These are phyloP conservation scores for Pyrgilauda ruficollis DNA, from an alignment of 2,113 vertebrate species.

Conservation along the genomic window DNA sequence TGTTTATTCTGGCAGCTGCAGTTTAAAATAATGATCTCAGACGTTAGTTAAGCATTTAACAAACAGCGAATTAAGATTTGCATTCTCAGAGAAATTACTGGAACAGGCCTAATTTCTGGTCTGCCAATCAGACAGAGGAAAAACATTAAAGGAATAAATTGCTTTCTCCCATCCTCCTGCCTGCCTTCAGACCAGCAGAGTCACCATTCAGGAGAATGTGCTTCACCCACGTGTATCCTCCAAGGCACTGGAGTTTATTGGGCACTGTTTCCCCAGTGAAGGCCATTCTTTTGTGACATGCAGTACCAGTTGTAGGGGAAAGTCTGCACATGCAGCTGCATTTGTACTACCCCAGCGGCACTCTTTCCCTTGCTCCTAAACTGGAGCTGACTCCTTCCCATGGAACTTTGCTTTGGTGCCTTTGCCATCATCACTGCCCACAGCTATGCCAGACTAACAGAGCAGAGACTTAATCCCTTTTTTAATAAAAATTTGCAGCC, in stretches of 20 bases:
- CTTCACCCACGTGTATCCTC: not conserved
- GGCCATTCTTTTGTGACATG: not conserved
- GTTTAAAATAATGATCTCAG: conserved; percentile 54
- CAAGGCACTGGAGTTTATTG: not conserved
- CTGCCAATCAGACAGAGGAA: conserved; percentile 30
- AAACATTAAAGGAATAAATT: conserved; percentile 6
- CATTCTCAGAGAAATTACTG: conserved; percentile 29
- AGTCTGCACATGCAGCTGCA: not conserved
- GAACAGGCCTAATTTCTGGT: conserved; percentile 20
- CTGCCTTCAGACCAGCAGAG: not conserved
- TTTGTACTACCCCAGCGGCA: not conserved
- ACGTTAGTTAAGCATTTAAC: conserved; percentile 48
- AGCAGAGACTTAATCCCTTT: not conserved
- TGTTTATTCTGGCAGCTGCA: conserved; percentile 27
- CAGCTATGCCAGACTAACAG: not conserved
- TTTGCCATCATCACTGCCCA: not conserved
- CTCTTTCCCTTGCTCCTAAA: not conserved
- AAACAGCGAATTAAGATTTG: conserved; percentile 58
- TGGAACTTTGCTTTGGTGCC: not conserved
- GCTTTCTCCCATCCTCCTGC: not conserved
- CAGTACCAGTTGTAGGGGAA: not conserved
- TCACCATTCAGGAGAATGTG: not conserved
- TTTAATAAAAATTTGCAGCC: not conserved
- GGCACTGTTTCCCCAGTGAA: not conserved
- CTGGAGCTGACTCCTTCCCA: not conserved